phyloP scores from a whole-genome alignment of 2,888 invertebrate genomes.

The Adela reaumurella region DNA sequence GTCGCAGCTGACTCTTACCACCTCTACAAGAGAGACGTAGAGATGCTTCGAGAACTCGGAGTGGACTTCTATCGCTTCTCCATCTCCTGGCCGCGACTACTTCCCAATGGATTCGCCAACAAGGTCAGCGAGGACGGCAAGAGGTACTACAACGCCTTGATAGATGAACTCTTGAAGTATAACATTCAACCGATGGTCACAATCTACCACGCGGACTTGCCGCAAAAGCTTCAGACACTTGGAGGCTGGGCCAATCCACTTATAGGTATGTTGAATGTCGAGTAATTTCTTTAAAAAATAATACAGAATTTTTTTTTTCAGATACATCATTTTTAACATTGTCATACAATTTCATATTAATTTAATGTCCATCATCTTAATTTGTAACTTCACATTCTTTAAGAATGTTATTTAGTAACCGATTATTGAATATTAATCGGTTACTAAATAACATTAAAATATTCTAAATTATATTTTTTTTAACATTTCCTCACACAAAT shows the following conservation, averaged over 20 bases:
- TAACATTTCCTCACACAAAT: too few species aligned
- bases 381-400: too few species aligned
- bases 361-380: too few species aligned
- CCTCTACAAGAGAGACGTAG: constrained; percentile 23
- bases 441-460: too few species aligned
- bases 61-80: constrained; percentile 7
- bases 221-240: constrained; percentile 19
- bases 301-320: too few species aligned
- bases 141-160: constrained; percentile 5
- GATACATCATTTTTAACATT: too few species aligned
- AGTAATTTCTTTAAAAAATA: too few species aligned
- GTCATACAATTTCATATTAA: too few species aligned
- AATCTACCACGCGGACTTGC: constrained; percentile 29
- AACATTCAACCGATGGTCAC: constrained; percentile 5
- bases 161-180: constrained; percentile 3
- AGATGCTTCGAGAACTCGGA: constrained; percentile 11
- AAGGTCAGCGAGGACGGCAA: constrained; percentile 3
- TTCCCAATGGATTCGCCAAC: constrained; percentile 4
- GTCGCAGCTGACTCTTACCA: constrained; percentile 22
- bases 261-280: constrained; percentile 20
- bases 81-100: constrained; percentile 5
- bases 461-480: too few species aligned
- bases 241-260: constrained; percentile 66
- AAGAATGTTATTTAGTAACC: too few species aligned
- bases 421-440: too few species aligned